Conservation (phyloP, 2,888 invertebrate species). For the Seira ritae region DNA sequence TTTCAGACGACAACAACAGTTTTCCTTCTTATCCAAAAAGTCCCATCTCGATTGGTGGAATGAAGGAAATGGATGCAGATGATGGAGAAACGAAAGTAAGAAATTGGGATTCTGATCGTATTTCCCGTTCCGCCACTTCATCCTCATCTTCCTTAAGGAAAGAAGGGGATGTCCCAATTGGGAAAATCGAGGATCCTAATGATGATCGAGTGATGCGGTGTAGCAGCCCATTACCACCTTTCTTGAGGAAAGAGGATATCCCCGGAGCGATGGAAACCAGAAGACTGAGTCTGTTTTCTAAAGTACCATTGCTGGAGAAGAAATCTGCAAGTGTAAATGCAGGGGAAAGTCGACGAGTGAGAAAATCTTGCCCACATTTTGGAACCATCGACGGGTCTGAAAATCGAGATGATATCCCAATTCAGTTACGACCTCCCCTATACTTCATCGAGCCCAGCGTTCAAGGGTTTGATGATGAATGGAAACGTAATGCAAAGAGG, state of each 20-base stretch:
- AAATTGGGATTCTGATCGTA: neutral
- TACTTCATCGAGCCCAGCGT: conserved; percentile 40
- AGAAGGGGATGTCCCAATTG: neutral
- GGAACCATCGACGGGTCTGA: neutral
- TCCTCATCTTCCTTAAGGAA: neutral
- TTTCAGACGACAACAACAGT: neutral
- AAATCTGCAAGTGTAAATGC: neutral
- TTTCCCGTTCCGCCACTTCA: neutral
- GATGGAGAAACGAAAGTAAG: neutral
- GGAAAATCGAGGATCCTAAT: neutral
- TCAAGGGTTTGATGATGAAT: neutral
- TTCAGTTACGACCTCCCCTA: conserved; percentile 51
- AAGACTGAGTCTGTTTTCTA: neutral
- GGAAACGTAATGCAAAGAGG: neutral
- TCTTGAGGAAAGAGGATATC: neutral
- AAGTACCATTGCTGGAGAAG: neutral
- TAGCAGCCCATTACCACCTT: conserved; percentile 30
- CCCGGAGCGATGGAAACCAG: neutral
- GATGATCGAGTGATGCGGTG: conserved; percentile 5
- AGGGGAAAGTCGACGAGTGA: neutral
- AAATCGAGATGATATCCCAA: conserved; percentile 58
- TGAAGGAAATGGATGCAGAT: neutral
- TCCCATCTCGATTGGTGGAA: neutral
- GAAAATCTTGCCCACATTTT: neutral
- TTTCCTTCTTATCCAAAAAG: neutral